Conservation (phyloP, 2,888 invertebrate species). For the Anthrax anthrax region DNA sequence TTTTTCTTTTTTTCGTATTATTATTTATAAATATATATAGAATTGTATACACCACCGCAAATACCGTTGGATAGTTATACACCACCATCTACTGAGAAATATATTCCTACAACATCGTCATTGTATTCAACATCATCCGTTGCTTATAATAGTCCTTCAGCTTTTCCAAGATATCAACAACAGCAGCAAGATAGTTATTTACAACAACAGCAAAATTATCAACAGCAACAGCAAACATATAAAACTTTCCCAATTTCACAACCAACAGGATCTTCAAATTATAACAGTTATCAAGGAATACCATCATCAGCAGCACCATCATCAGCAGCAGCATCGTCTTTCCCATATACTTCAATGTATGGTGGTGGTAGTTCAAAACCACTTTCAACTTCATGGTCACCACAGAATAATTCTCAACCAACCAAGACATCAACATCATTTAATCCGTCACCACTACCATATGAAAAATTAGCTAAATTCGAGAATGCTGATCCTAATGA, state of each 20-base stretch:
- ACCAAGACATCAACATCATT: constrained; percentile 16
- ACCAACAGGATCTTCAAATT: constrained; percentile 2
- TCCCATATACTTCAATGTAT: too few species aligned
- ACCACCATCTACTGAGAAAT: constrained; percentile 21
- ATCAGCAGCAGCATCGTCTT: not conserved
- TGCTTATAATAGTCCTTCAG: not conserved
- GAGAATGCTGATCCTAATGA: constrained; percentile 15
- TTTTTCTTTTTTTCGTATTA: too few species aligned
- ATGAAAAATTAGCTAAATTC: constrained; percentile 28
- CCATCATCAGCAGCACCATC: not conserved
- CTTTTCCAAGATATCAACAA: not conserved
- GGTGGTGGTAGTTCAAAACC: not conserved
- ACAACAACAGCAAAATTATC: constrained; percentile 17
- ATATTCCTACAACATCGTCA: constrained; percentile 29
- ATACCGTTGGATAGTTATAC: constrained; percentile 30
- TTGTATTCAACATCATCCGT: not conserved
- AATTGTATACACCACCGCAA: constrained; percentile 31
- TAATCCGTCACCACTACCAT: constrained; percentile 27
- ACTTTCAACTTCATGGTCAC: not conserved
- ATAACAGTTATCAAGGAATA: constrained; percentile 2
- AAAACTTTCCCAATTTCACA: constrained; percentile 16
- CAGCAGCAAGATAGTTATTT: not conserved
- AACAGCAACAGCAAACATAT: constrained; percentile 20
- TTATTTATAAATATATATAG: constrained; percentile 13
- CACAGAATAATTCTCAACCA: not conserved